Conservation (phyloP, 64 coral and sea anemone genomes). For the Porites australiensis region DNA sequence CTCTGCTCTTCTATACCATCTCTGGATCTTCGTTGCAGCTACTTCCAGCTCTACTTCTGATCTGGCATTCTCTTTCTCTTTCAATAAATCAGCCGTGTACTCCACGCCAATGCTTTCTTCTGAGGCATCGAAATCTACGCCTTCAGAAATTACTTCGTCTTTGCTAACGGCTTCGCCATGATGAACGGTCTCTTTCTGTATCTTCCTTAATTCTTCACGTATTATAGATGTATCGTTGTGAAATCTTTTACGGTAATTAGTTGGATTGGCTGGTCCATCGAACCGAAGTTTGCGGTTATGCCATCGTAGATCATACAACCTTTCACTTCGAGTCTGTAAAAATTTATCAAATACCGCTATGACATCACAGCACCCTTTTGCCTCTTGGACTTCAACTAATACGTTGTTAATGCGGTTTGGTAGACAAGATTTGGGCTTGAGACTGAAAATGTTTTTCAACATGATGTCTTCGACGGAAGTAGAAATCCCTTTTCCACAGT, state of each 20-base stretch:
- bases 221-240: background rate
- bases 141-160: background rate
- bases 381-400: conserved; percentile 43
- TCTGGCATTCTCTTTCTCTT: conserved; percentile 49
- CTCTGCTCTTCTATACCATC: no score
- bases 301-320: conserved; percentile 69
- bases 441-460: conserved; percentile 21
- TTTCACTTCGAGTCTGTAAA: conserved; percentile 42
- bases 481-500: conserved; percentile 77
- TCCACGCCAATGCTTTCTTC: conserved; percentile 25
- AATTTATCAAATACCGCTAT: conserved; percentile 47
- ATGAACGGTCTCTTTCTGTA: background rate
- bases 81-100: background rate
- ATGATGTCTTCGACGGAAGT: conserved; percentile 35
- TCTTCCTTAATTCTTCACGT: conserved; percentile 8
- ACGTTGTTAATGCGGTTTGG: conserved; percentile 60
- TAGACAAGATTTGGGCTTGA: background rate
- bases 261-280: background rate
- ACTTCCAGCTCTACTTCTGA: conserved; percentile 21
- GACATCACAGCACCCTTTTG: conserved; percentile 30
- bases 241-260: background rate
- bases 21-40: conserved; percentile 42
- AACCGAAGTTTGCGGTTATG: conserved; percentile 10
- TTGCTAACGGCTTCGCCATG: background rate
- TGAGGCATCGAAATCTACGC: background rate